Evolutionary conservation across 2,113 vertebrate species (phyloP), one percentile per base, ranked within the genome.

Genomic region (Mus pahari): DNA sequence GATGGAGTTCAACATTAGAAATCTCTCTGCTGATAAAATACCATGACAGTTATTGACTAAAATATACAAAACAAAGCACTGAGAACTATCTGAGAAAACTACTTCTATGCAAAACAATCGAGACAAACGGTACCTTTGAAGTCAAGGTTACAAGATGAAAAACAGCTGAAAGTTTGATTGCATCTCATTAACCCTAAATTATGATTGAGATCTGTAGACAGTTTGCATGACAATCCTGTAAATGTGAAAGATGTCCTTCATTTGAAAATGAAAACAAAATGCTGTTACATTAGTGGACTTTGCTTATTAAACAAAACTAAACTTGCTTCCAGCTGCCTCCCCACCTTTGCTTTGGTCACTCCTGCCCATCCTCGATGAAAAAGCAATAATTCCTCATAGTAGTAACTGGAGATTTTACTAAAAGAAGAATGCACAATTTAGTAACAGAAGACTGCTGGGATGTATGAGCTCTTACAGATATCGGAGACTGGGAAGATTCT

Each of bases 401-500:
- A 86, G 36, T 19, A 79, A 90, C 8, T 74, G 42, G 66, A n/a
- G 31, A 81, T 92, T 96, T 86, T 91, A 55, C 39, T 95, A 94
- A 94, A 95, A 87, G 50, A 88, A 22, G 3, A 92, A 50, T 11
- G 7, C 7, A 89, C 16, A 48, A 74, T 58, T 95, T 86, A 28
- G 74, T 94, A 74, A 70, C 26, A 92, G n/a, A 91, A 28, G 2
- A 22, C 9, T 55, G 42, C 1, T 58, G 88, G 39, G 88, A 95
- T 93, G n/a, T 24, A 90, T 64, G 94, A 95, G n/a, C 92, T 96
- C 99, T 99, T 98, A 99, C 99, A 99, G 97, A 84, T 99, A 99
- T 98, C 98, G 98, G 89, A 99, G 98, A 88, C 95, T 98, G 0
- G 99, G 99, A 86, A 99, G 99, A 89, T 98, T 98, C 94, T 98